Evolutionary conservation across 2,113 vertebrate species (phyloP).

Genomic region (Pantherophis guttatus): DNA sequence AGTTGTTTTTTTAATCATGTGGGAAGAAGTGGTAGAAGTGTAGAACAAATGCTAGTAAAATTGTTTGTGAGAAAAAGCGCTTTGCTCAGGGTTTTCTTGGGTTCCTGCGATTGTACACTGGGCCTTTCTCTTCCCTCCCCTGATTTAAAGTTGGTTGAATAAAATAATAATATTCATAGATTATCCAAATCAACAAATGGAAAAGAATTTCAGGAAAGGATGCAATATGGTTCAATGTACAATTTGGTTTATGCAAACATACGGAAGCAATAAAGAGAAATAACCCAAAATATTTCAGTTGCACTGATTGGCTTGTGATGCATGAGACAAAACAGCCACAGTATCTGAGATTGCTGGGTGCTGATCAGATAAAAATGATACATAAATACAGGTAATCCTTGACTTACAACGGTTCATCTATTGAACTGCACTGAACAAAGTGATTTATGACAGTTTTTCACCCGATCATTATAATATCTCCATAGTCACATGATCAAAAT

Average conservation of each 20-base stretch:
- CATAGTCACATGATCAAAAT: too few relatives aligned
- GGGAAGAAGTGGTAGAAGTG: conserved; percentile 47
- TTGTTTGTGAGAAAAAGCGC: neutral
- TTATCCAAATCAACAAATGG: neutral
- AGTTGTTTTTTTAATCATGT: conserved; percentile 21
- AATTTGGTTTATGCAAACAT: neutral
- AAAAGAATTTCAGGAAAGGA: neutral
- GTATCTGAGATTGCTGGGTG: neutral
- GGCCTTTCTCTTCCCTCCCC: neutral
- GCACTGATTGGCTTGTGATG: neutral
- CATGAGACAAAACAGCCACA: neutral
- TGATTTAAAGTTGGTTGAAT: neutral
- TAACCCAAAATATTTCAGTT: neutral
- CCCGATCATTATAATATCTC: neutral
- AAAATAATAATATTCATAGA: neutral
- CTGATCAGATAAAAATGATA: neutral
- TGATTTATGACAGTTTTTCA: neutral
- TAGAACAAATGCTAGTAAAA: conserved; percentile 39
- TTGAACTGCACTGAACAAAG: neutral
- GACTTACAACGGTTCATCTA: neutral
- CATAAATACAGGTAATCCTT: neutral
- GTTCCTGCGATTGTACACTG: neutral
- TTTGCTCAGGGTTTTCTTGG: neutral
- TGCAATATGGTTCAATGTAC: neutral
- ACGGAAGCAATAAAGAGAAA: neutral